Evolutionary conservation across 2,888 invertebrate genomes (phyloP).

Genomic region (Proisotoma minuta): DNA sequence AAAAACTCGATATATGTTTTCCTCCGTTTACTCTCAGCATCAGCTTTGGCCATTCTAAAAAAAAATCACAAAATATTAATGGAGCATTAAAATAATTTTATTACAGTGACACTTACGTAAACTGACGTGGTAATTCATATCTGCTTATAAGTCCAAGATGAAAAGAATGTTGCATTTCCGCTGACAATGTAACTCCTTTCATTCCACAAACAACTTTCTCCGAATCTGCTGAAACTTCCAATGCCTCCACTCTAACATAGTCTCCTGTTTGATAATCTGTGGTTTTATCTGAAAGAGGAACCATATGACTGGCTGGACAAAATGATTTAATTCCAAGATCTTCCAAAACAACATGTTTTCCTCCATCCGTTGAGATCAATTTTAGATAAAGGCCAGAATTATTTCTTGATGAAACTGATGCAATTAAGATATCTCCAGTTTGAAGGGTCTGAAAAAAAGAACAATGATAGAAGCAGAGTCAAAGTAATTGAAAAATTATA

Average conservation of each 20-base stretch:
- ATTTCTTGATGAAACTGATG: constrained; percentile 50
- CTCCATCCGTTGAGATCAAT: constrained; percentile 77
- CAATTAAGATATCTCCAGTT: constrained; percentile 52
- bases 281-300: constrained; percentile 35
- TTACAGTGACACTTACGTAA: constrained; percentile 48
- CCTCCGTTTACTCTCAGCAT: constrained; percentile 54
- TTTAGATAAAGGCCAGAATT: constrained; percentile 57
- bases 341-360: constrained; percentile 71
- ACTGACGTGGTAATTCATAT: constrained; percentile 51
- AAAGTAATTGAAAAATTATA: neutral
- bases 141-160: constrained; percentile 71
- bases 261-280: constrained; percentile 74
- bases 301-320: constrained; percentile 33
- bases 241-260: constrained; percentile 80
- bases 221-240: constrained; percentile 74
- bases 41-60: constrained; percentile 26
- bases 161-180: constrained; percentile 66
- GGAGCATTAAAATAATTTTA: neutral
- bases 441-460: constrained; percentile 50
- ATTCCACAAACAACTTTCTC: constrained; percentile 84
- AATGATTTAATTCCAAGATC: constrained; percentile 76
- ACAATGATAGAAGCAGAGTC: constrained; percentile 7
- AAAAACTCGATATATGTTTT: constrained; percentile 75
- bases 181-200: constrained; percentile 68
- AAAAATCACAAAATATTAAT: neutral